phyloP scores from a whole-genome alignment of 2,797 vertebrate species.

The Iguana delicatissima region DNA sequence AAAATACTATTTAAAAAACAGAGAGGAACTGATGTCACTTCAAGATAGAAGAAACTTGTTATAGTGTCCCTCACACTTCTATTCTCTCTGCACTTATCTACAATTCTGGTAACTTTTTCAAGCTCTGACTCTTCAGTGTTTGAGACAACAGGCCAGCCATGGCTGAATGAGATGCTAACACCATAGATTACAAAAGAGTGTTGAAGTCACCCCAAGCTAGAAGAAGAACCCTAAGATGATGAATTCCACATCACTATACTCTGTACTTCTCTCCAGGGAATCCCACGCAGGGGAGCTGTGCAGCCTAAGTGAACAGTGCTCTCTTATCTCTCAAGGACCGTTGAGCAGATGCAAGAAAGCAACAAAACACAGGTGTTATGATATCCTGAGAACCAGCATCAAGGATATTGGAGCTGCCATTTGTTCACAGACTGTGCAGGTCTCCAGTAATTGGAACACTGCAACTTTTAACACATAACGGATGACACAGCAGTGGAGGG shows the following conservation, averaged over 20 bases:
- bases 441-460: conserved; percentile 73
- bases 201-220: background rate
- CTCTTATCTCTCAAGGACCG: background rate
- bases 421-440: conserved; percentile 52
- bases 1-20: too few relatives aligned
- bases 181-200: background rate
- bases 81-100: too few relatives aligned
- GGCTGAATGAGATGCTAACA: background rate
- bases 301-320: background rate
- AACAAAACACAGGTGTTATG: conserved; percentile 57
- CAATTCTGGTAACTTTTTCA: too few relatives aligned
- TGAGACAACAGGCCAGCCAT: background rate
- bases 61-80: too few relatives aligned
- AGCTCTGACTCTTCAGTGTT: background rate
- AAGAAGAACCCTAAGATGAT: too few relatives aligned
- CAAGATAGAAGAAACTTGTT: too few relatives aligned
- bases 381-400: conserved; percentile 59
- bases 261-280: background rate
- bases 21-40: too few relatives aligned
- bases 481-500: conserved; percentile 63
- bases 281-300: background rate
- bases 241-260: background rate
- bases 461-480: conserved; percentile 71
- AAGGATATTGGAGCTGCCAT: conserved; percentile 51
- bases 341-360: background rate